These are phyloP conservation scores for Pelagia noctiluca DNA, from an alignment of 30 jellyfish, hydroid and myxozoan genomes.

Conservation along the genomic window DNA sequence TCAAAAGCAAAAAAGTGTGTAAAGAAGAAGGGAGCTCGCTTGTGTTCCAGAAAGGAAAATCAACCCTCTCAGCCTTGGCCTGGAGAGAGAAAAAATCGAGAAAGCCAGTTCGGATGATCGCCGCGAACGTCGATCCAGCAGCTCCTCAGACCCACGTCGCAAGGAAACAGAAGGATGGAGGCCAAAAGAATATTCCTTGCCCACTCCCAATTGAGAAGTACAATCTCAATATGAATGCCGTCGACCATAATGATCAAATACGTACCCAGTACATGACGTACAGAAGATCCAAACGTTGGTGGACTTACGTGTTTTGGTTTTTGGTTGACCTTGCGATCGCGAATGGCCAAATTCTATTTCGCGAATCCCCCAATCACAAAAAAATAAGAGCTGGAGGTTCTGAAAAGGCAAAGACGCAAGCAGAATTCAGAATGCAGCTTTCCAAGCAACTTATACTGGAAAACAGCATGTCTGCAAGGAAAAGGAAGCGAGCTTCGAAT, in stretches of 20 bases:
- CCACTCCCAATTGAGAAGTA: too few species aligned
- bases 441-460: too few species aligned
- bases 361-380: conserved; percentile 2
- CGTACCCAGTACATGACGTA: too few species aligned
- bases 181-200: too few species aligned
- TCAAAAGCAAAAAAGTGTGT: background rate
- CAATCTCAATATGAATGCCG: too few species aligned
- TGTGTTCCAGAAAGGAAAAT: too few species aligned
- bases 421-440: background rate
- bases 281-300: background rate
- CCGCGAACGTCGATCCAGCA: conserved; percentile 11
- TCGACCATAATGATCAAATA: conserved; percentile 5
- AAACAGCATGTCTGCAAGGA: too few species aligned
- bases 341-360: background rate
- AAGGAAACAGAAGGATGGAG: too few species aligned
- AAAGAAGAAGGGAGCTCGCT: too few species aligned
- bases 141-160: too few species aligned
- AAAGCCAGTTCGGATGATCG: background rate
- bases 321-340: conserved; percentile 3
- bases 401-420: background rate
- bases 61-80: too few species aligned
- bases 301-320: conserved; percentile 12
- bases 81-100: conserved; percentile 20
- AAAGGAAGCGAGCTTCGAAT: too few species aligned
- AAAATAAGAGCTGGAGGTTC: background rate